Percentiles rank a stretch among this genome's conserved stretches.
Conservation (phyloP, 2,113 vertebrate species). For the Datnioides undecimradiatus region DNA sequence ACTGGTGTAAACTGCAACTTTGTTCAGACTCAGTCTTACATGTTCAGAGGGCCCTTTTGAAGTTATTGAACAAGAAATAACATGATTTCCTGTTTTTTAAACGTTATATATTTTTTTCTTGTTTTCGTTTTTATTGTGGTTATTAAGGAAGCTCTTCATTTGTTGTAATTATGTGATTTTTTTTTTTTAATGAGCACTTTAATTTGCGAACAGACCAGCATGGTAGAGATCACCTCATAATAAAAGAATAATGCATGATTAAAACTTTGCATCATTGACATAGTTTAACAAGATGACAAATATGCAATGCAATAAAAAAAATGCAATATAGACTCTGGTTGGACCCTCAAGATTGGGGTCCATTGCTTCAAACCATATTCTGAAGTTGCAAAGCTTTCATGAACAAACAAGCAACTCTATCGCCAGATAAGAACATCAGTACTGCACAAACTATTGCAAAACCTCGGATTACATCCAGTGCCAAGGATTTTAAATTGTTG, state of each 20-base stretch:
- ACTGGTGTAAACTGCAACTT: not conserved
- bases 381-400: slow-evolving; percentile 17
- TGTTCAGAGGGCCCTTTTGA: not conserved
- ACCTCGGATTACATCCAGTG: not conserved
- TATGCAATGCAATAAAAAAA: slow-evolving; percentile 53
- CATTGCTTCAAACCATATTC: not conserved
- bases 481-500: slow-evolving; percentile 47
- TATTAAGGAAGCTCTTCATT: not conserved
- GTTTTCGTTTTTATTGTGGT: not conserved
- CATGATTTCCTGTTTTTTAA: not conserved
- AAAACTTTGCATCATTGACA: slow-evolving; percentile 1
- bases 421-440: not conserved
- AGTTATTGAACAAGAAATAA: not conserved
- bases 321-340: slow-evolving; percentile 55
- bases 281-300: slow-evolving; percentile 19
- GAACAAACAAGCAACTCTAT: not conserved
- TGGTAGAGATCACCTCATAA: slow-evolving; percentile 18
- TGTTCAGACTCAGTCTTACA: not conserved
- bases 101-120: not conserved
- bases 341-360: not conserved
- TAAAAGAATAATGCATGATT: slow-evolving; percentile 27
- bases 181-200: slow-evolving; percentile 20
- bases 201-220: slow-evolving; percentile 31
- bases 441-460: slow-evolving; percentile 4
- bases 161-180: slow-evolving; percentile 26